Base-by-base conservation (phyloP, 2,797 vertebrate species). In the Danio tinwini region DNA sequence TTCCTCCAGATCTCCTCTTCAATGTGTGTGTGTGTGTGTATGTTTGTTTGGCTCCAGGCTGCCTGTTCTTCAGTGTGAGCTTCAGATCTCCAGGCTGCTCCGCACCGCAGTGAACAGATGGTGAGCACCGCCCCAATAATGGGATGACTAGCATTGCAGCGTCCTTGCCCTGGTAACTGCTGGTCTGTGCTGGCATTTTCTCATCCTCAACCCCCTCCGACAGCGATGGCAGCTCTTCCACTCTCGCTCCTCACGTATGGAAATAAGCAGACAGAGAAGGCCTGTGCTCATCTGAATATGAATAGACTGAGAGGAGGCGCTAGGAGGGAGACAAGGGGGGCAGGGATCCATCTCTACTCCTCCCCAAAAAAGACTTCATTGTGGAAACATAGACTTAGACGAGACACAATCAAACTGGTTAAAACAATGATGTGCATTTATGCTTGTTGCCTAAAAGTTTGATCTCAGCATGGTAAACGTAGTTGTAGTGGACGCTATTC, bases 151-250 rank as follows among this genome's bases (percentile, higher is more conserved):
- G 88, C 91, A 92, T 92, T 91, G 91, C 91, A 92, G 84, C 78
- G 86, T 89, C 87, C 88, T 83, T 92, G 89, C 90, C 92, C 90
- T 92, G 92, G 93, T 91, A 92, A 92, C 92, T 91, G 90, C 88
- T 87, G 88, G 87, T 83, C 91, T 88, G 89, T 90, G 89, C 89
- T 91, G 93, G 91, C 89, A 88, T 92, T 90, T 92, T 91, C 89
- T 92, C 88, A 87, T 87, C 76, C 52, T 68, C 77, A 88, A 67
- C 83, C 85, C 86, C 80, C 80, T 55, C 79, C 81, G 83, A 86
- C 84, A 84, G 83, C 37, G 84, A 88, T 88, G 88, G 88, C 89
- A 89, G 85, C 85, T 73, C 56, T 85, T 58, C 17, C 81, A 83
- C 85, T 83, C 80, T 86, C 86, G 89, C 88, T 87, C 83, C 88